Base-by-base conservation (phyloP, 2,888 invertebrate genomes). In the Drosophila lacicola region DNA sequence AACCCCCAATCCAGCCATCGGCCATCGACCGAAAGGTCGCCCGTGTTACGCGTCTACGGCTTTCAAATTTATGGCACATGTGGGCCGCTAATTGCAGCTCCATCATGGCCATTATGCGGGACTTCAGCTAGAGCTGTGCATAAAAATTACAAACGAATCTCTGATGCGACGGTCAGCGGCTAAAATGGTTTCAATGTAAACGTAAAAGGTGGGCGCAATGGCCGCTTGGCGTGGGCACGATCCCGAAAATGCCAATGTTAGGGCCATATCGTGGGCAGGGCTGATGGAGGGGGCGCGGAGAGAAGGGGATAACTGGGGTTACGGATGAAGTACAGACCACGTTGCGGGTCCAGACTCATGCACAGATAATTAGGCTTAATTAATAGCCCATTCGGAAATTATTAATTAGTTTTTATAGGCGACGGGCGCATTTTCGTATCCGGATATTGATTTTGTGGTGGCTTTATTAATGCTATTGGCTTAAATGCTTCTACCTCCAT, bases 351-450 rank as follows among this genome's bases (percentile, higher is more conserved):
- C 71, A 79, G 80, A 72, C 83, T 85, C 88, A 85, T 88, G 83
- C 81, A 85, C 88, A 89, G 91, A 92, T 92, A 92, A 92, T 92
- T 92, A 92, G 92, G 91, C 91, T 92, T 92, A 92, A 92, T 92
- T 92, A 92, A 92, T 92, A 92, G 92, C 91, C 92, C 92, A 91
- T 92, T 92, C 91, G 90, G 91, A 92, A 92, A 92, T 92, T 92
- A 92, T 92, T 92, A 92, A 92, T 92, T 92, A 92, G 92, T 91
- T 92, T 92, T 92, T 91, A 91, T 92, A 90, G 91, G 88, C 89
- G 91, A 82, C 90, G 87, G 90, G 91, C 86, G 90, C 90, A 90
- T 90, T 91, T 92, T 91, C 92, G 92, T 92, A 92, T 92, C 91
- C 90, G 92, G 90, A 92, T 92, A 92, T 92, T 92, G 92, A 92